Evolutionary conservation across 2,113 vertebrate genomes (phyloP), one percentile per base, ranked within the genome.

Genomic region (Pangasianodon hypophthalmus): DNA sequence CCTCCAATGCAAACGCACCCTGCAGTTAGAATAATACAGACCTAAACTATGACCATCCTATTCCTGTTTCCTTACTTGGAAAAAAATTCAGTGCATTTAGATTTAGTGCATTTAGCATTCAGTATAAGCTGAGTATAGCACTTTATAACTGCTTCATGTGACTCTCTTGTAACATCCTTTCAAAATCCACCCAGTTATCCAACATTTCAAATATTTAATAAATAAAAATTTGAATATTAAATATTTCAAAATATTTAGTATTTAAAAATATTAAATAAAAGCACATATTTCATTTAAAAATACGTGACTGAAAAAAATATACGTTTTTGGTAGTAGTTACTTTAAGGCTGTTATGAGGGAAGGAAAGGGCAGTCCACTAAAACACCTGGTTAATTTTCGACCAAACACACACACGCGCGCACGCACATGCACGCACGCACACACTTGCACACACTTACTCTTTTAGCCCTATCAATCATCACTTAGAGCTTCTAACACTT

Each of bases 401-500:
- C 2, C 64, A 24, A 0, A 21, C 58, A 21, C 62, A 29, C 9
- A 11, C 2, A 3, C 18, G 21, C 18, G 21, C 56, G 29, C 16
- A 37, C 32, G 41, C 18, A 24, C 52, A 52, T 11, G 54, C n/a
- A 60, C 21, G 58, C 48, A 21, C 67, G 16, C 16, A 37, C 32
- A 41, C 18, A 24, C 52, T 32, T 11, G 54, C n/a, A 60, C 21
- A 58, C 48, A 21, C 58, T 79, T 32, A 87, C 11, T 32, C n/a
- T 60, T 21, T 46, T 26, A 69, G 56, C 41, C 19, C 52, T 37
- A 84, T 80, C 44, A 67, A 80, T 84, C 48, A 44, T 94, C 93
- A 95, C 94, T 91, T 88, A 92, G 87, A 84, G 60, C 85, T 91
- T 88, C 94, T 94, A 95, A 96, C 93, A 92, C 92, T 90, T 95